A percentile compares a stretch with the other conserved stretches of the same genome.
phyloP scores from a whole-genome alignment of 2,888 invertebrate species.

The Rotaria sp. region DNA sequence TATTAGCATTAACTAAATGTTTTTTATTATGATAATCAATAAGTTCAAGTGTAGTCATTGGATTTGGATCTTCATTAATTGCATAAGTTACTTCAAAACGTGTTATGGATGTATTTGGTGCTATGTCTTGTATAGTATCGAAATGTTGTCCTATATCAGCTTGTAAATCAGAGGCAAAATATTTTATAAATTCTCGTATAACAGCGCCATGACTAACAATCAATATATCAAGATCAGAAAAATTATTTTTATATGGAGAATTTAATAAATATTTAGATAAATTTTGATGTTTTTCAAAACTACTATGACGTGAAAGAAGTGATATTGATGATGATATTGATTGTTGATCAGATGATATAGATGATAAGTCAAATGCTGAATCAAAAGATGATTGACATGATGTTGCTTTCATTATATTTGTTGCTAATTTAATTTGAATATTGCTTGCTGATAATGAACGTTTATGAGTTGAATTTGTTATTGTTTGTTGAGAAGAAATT shows the following conservation, averaged over 20 bases:
- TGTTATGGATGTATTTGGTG: constrained; percentile 21
- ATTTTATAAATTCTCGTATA: constrained; percentile 1
- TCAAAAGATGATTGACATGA: not conserved
- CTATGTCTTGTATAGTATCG: constrained; percentile 16
- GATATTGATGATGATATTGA: not conserved
- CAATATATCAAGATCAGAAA: not conserved
- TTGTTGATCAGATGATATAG: not conserved
- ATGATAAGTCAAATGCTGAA: not conserved
- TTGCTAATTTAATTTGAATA: not conserved
- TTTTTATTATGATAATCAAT: constrained; percentile 13
- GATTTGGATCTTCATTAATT: not conserved
- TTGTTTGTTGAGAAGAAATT: not conserved
- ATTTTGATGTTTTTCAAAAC: not conserved
- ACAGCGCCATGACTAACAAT: not conserved
- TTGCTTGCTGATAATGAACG: not conserved
- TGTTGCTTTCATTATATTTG: not conserved
- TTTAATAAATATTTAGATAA: not conserved
- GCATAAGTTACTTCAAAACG: not conserved
- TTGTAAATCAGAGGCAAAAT: constrained; percentile 17
- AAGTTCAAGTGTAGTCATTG: not conserved
- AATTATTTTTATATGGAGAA: not conserved
- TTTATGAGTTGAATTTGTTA: not conserved
- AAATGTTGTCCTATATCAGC: not conserved
- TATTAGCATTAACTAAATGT: not conserved
- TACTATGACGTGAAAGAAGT: not conserved